Base-by-base conservation (phyloP, 2,797 vertebrate species). In the Anguilla marmorata region DNA sequence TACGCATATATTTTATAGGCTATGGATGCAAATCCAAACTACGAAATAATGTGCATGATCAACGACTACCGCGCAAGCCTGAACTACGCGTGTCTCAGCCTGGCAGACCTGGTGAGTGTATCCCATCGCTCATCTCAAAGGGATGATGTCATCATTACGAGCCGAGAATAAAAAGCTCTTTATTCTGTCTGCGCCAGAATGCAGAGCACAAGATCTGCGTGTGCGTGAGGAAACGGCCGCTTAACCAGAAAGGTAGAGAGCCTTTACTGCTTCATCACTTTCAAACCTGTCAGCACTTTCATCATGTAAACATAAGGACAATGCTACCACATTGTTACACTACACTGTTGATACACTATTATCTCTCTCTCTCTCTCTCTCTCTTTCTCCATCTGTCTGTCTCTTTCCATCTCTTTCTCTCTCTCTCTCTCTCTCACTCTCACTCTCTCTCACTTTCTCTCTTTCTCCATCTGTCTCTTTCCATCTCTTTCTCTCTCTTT, bases 31-130 rank as follows among this genome's bases (percentile, higher is more conserved):
- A 95, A 97, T 86, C 98, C 98, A 88, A 99, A 99, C 95, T 99
- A 99, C 92, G 98, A 99, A 95, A 99, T 99, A 89, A 98, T 99
- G 98, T 98, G 97, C 91, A 99, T 99, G 98, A 99, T 99, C 95
- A 95, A 97, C 96, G 98, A 99, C 95, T 99, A 99, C 94, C 95
- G 98, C 94, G 98, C 96, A 92, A 99, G 97, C 93, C 94, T 99
- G 95, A 98, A 99, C 96, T 99, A 99, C 92, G 96, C 98, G 93
- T 98, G 98, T 11, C 91, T 99, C 88, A 99, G 97, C 90, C 96
- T 96, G 85, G 96, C 97, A 37, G 98, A 99, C 92, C 95, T 97
- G 94, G 98, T 99, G 93, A 97, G 97, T 96, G 84, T 82, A 52
- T 45, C 0, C 72, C 19, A 45, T 76, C 14, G 50, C 3, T 5